Base-by-base conservation (phyloP, 2,113 vertebrate genomes). In the Corythornis cristatus region DNA sequence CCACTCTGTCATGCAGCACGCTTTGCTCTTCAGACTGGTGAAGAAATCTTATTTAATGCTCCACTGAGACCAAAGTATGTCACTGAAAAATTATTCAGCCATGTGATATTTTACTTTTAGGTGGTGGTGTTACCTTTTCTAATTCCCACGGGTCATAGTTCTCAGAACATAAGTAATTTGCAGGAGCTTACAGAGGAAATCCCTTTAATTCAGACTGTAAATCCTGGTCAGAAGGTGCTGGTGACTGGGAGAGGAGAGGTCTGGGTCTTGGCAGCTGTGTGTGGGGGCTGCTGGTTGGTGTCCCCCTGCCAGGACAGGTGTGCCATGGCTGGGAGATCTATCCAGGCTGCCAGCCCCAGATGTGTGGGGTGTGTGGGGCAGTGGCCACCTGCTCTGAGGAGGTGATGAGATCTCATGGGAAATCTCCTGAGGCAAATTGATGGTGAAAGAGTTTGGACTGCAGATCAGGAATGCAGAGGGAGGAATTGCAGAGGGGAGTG, bases 91-190 rank as follows among this genome's bases (percentile, higher is more conserved):
- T 86, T 78, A 84, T 4, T 83, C 83, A 84, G 56, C 83, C 61
- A 80, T 92, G 80, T 58, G 80, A 81, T 90, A 94, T 57, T 95
- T 93, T 90, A 92, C 89, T 91, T 96, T 95, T 90, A 82, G 87
- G 85, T 51, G n/a, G n/a, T 50, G 72, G 35, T 92, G 91, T 95
- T 92, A 85, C 87, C 89, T 83, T 84, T 96, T 85, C 82, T 73
- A 87, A 93, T 92, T 93, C 91, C 58, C 89, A 89, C 28, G 73
- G 84, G 92, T 89, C 67, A 46, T 64, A 89, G 33, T 82, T 91
- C 89, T 85, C 28, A 18, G 78, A 89, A 84, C 62, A 40, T 53
- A 71, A 75, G 56, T 91, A 86, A 84, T 92, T 89, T 82, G 21
- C 40, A 78, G 77, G 74, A 87, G 53, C 42, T 91, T 93, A 54